Base-by-base conservation (phyloP, 1,140 invertebrate species). In the Drosophila carrolli region DNA sequence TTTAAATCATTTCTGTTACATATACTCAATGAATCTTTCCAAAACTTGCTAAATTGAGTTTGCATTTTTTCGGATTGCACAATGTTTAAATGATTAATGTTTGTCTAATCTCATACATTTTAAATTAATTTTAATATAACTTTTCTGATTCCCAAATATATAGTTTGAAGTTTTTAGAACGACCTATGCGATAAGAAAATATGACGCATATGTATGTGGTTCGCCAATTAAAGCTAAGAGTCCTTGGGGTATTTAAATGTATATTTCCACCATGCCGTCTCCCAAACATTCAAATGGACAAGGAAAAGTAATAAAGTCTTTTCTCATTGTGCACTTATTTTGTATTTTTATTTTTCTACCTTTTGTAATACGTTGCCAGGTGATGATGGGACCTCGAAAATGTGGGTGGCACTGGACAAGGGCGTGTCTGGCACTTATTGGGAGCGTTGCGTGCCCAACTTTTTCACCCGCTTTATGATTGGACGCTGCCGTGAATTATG, bases 401-500 rank as follows among this genome's bases (percentile, higher is more conserved):
- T n/a, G 16, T 35, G 50, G 50, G 44, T 38, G 9, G 51, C 53
- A 9, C 23, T 29, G n/a, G 73, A 47, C 53, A 65, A 53, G 68
- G 81, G 81, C 77, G 81, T 85, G 77, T 81, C 79, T 85, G 81
- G 50, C 68, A 65, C 57, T 79, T 80, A 77, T 80, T 44, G 81
- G 68, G 46, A 70, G 61, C 68, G 61, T 81, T 84, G 84, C 43
- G 56, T 80, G 58, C 47, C 38, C 63, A 76, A 70, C 38, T 84
- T 84, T 80, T 71, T 57, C 81, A 58, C 62, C 66, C 65, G 81
- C 77, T 71, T 74, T 77, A 80, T 75, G 84, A 89, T 89, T 89
- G 85, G 85, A 71, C 71, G 80, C 75, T 78, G 77, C 54, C 75
- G 83, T 89, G 84, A 89, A 89, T 89, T 78, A 89, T 89, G 80